Evolutionary conservation across 2,113 vertebrate genomes (phyloP).

Genomic region (Paratilapia polleni): DNA sequence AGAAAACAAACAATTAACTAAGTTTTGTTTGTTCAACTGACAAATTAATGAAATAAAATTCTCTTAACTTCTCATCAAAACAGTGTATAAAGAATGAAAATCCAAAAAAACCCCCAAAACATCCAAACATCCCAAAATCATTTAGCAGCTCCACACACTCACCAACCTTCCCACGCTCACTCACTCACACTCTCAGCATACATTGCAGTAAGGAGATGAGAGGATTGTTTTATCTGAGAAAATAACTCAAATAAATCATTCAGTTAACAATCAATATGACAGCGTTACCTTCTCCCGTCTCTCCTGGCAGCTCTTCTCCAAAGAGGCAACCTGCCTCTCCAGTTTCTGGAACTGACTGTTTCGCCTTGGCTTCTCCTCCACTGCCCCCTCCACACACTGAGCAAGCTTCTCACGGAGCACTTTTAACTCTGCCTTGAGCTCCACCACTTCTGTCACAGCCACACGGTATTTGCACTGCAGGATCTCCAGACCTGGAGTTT

Average conservation of each 20-base stretch:
- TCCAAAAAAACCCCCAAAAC: no score
- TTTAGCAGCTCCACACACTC: background rate
- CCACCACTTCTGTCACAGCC: constrained; percentile 93
- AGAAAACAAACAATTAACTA: background rate
- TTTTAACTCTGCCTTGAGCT: constrained; percentile 93
- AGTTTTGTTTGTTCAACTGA: background rate
- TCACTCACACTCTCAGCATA: background rate
- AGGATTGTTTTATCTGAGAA: no score
- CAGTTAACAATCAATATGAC: no score
- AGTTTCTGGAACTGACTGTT: constrained; percentile 84
- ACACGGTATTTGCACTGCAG: constrained; percentile 95
- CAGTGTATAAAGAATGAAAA: background rate
- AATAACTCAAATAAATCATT: no score
- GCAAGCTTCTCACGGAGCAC: constrained; percentile 89
- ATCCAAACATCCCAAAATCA: background rate
- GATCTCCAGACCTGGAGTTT: constrained; percentile 89
- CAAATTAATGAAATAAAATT: background rate
- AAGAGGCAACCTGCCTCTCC: constrained; percentile 83
- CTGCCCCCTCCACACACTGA: constrained; percentile 82
- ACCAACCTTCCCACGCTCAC: background rate
- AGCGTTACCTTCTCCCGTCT: constrained; percentile 83
- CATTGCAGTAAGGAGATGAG: no score
- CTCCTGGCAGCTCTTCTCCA: constrained; percentile 87
- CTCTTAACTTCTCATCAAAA: background rate
- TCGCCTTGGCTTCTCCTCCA: constrained; percentile 82